phyloP scores from a whole-genome alignment of 2,888 invertebrate species.

The Lithophane ornitopus region DNA sequence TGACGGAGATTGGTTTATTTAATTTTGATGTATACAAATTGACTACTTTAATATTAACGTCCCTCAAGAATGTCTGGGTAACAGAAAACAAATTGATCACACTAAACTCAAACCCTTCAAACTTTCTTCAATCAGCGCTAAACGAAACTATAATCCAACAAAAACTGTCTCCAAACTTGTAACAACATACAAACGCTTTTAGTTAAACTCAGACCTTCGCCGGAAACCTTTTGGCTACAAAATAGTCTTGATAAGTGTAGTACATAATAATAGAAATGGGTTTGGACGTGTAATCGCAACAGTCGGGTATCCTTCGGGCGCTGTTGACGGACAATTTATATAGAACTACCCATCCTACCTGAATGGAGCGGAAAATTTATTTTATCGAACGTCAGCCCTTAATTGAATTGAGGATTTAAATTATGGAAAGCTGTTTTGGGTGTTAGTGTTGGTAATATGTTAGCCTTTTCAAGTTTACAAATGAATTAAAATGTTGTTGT shows the following conservation, averaged over 20 bases:
- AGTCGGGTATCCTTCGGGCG: constrained; percentile 44
- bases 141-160: constrained; percentile 40
- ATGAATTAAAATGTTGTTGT: not conserved
- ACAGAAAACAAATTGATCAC: not conserved
- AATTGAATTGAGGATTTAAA: constrained; percentile 45
- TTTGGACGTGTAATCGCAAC: constrained; percentile 52
- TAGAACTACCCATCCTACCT: constrained; percentile 47
- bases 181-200: constrained; percentile 51
- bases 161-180: constrained; percentile 40
- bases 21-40: not conserved
- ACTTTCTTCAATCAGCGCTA: constrained; percentile 31
- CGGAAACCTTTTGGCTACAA: constrained; percentile 40
- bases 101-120: constrained; percentile 7
- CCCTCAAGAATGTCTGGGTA: not conserved
- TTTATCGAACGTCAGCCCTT: constrained; percentile 40
- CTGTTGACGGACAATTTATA: constrained; percentile 57
- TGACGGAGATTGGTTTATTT: constrained; percentile 13
- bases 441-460: constrained; percentile 6
- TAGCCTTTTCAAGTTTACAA: not conserved
- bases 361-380: constrained; percentile 56
- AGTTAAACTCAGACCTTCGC: constrained; percentile 24
- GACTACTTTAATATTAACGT: not conserved
- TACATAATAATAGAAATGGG: constrained; percentile 42
- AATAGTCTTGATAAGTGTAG: constrained; percentile 45
- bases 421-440: constrained; percentile 32